phyloP scores from a whole-genome alignment of 2,888 invertebrate species.

The Himalopsyche japonica region DNA sequence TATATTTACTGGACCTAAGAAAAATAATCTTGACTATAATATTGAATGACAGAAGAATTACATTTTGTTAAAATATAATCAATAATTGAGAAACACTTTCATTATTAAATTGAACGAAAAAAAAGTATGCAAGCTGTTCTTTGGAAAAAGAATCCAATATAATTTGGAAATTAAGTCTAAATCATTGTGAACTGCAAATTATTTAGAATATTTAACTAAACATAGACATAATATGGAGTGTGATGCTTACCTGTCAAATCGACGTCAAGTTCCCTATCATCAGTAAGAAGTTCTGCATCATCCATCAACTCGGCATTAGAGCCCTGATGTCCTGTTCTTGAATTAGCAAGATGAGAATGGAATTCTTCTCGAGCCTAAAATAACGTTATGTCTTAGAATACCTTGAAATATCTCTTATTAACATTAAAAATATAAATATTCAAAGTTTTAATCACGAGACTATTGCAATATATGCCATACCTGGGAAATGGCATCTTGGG shows the following conservation, averaged over 20 bases:
- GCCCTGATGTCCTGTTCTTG: conserved; percentile 50
- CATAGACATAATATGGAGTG: not conserved
- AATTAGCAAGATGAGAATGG: conserved; percentile 86
- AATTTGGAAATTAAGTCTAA: too few relatives aligned
- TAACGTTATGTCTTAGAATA: not conserved
- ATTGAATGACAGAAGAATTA: too few relatives aligned
- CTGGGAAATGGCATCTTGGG: conserved; percentile 91
- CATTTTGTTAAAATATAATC: too few relatives aligned
- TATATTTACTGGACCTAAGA: conserved; percentile 84
- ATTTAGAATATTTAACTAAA: too few relatives aligned
- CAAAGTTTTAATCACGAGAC: too few relatives aligned
- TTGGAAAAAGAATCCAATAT: too few relatives aligned
- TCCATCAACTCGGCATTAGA: conserved; percentile 86
- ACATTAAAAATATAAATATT: too few relatives aligned
- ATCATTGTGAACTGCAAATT: too few relatives aligned
- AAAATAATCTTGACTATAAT: not conserved
- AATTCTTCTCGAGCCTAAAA: conserved; percentile 86
- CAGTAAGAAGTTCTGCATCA: conserved; percentile 89
- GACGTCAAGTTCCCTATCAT: conserved; percentile 86
- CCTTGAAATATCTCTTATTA: too few relatives aligned
- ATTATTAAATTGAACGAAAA: too few relatives aligned
- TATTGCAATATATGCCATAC: conserved; percentile 46
- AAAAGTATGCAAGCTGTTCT: too few relatives aligned
- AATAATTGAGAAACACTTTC: too few relatives aligned
- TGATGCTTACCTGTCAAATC: conserved; percentile 72